Evolutionary conservation across 2,888 invertebrate genomes (phyloP).

Genomic region (Pinctada fucata): DNA sequence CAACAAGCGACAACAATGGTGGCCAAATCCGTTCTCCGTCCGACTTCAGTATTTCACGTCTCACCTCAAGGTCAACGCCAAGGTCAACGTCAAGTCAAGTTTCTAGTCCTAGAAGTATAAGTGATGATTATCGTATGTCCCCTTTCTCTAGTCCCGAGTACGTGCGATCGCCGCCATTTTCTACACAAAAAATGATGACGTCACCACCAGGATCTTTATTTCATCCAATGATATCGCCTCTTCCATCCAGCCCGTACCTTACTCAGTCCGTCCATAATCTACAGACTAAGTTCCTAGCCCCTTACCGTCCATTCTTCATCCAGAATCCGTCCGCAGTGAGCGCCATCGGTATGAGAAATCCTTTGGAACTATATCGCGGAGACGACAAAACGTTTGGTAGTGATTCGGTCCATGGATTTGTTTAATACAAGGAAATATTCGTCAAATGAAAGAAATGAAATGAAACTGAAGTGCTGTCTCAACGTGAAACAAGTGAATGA

Average conservation of each 20-base stretch:
- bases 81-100: conserved; percentile 14
- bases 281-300: neutral
- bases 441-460: no score
- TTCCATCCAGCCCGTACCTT: conserved; percentile 8
- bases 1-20: conserved; percentile 40
- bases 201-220: conserved; percentile 26
- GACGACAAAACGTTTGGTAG: conserved; percentile 2
- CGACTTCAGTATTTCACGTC: conserved; percentile 65
- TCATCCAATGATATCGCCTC: conserved; percentile 30
- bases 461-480: no score
- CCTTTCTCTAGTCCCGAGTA: conserved; percentile 21
- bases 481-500: no score
- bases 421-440: no score
- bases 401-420: neutral
- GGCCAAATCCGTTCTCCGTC: conserved; percentile 36
- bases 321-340: neutral
- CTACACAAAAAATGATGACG: conserved; percentile 27
- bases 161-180: conserved; percentile 35
- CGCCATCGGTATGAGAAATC: neutral
- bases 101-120: conserved; percentile 19
- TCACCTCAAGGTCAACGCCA: conserved; percentile 51
- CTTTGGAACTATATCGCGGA: conserved; percentile 1
- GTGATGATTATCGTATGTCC: neutral
- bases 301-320: neutral
- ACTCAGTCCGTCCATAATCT: conserved; percentile 8